Conservation (phyloP, 2,113 vertebrate species). For the Oxyura jamaicensis region DNA sequence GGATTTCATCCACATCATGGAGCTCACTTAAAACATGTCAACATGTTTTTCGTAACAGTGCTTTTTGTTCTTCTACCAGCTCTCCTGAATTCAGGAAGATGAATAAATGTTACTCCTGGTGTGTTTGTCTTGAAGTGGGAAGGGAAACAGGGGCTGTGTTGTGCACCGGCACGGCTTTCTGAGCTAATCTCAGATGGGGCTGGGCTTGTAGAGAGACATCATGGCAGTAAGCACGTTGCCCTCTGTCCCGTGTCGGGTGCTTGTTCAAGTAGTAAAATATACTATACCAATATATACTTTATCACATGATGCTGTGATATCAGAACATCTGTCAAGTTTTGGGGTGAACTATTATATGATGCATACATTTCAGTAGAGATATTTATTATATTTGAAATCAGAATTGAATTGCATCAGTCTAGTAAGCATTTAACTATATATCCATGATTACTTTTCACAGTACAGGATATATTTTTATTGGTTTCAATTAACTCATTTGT, state of each 20-base stretch:
- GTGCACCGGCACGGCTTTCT: not conserved
- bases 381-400: not conserved
- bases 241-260: not conserved
- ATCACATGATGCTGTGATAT: not conserved
- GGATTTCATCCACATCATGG: not conserved
- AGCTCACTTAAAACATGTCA: not conserved
- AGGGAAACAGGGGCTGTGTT: fast-evolving
- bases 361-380: not conserved
- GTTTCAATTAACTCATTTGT: not conserved
- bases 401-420: not conserved
- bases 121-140: not conserved
- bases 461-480: not conserved
- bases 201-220: not conserved
- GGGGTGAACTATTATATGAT: not conserved
- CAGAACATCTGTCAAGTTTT: not conserved
- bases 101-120: not conserved
- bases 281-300: fast-evolving
- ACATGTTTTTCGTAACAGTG: no score
- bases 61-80: not conserved
- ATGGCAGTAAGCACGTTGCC: not conserved
- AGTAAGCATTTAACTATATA: not conserved
- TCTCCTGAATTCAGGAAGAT: not conserved
- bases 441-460: not conserved
- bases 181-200: not conserved
- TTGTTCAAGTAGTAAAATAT: not conserved